These are phyloP conservation scores for Pterophyllum scalare DNA, from an alignment of 2,113 vertebrate genomes.

Conservation along the genomic window DNA sequence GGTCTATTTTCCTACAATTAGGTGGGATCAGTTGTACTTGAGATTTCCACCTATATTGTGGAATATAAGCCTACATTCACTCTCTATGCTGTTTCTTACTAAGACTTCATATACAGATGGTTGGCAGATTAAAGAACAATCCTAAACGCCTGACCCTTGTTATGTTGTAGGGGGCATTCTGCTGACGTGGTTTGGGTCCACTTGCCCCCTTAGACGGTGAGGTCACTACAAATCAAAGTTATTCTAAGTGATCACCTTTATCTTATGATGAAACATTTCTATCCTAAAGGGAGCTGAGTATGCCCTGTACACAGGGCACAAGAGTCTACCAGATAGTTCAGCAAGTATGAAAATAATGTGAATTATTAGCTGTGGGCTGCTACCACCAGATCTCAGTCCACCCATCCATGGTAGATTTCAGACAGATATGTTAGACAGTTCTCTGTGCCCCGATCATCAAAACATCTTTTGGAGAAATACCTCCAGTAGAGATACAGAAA, in stretches of 20 bases:
- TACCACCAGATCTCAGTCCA: neutral
- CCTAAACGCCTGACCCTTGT: neutral
- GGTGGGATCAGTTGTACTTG: slow-evolving; percentile 75
- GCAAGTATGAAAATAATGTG: neutral
- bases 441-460: neutral
- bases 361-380: neutral
- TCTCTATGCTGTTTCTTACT: neutral
- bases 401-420: neutral
- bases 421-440: neutral
- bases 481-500: neutral
- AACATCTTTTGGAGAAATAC: neutral
- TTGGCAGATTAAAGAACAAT: slow-evolving; percentile 2
- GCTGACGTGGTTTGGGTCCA: neutral
- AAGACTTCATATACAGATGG: neutral
- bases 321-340: neutral
- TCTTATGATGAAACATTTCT: neutral
- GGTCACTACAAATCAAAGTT: slow-evolving; percentile 3
- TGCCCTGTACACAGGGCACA: neutral
- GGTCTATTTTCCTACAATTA: slow-evolving; percentile 76
- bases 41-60: slow-evolving; percentile 35
- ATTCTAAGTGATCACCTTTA: neutral
- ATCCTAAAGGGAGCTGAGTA: neutral
- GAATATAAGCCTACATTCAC: slow-evolving; percentile 20
- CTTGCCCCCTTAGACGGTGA: neutral
- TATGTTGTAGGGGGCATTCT: neutral